Percentiles rank a stretch among this genome's conserved stretches.
These are phyloP conservation scores for Tinea trinotella DNA, from an alignment of 2,888 invertebrate genomes.

Conservation along the genomic window DNA sequence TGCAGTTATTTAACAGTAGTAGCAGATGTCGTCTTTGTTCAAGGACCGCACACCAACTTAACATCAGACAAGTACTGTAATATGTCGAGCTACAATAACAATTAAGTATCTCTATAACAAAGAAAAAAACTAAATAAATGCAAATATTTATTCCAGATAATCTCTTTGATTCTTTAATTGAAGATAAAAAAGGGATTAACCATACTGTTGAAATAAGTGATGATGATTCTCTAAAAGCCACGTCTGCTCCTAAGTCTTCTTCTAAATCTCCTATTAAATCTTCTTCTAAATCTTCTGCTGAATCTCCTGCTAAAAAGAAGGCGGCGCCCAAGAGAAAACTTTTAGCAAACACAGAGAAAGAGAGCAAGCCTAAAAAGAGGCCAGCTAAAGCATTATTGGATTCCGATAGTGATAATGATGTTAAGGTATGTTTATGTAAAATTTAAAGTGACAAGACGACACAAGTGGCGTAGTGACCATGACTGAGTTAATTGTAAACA, in stretches of 20 bases:
- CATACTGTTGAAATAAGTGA: background rate
- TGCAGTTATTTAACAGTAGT: too few relatives aligned
- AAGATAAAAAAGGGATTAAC: constrained; percentile 53
- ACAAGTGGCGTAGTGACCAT: background rate
- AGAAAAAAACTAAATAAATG: too few relatives aligned
- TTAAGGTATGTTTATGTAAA: constrained; percentile 38
- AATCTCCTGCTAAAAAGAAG: constrained; percentile 47
- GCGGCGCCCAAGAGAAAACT: constrained; percentile 46
- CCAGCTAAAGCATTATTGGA: constrained; percentile 44
- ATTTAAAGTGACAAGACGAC: background rate
- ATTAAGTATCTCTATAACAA: too few relatives aligned
- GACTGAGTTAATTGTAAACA: too few relatives aligned
- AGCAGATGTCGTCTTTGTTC: too few relatives aligned
- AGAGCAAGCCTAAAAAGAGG: constrained; percentile 54
- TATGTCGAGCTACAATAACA: too few relatives aligned
- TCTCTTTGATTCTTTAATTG: constrained; percentile 64
- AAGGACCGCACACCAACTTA: too few relatives aligned
- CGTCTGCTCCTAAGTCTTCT: background rate
- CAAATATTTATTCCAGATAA: constrained; percentile 40
- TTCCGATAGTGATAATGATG: constrained; percentile 53
- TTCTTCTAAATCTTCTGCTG: constrained; percentile 19
- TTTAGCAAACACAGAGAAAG: constrained; percentile 34
- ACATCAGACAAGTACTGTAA: too few relatives aligned
- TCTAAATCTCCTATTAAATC: constrained; percentile 20
- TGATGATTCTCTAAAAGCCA: background rate